phyloP scores from a whole-genome alignment of 2,113 vertebrate genomes.

The Theristicus caerulescens region DNA sequence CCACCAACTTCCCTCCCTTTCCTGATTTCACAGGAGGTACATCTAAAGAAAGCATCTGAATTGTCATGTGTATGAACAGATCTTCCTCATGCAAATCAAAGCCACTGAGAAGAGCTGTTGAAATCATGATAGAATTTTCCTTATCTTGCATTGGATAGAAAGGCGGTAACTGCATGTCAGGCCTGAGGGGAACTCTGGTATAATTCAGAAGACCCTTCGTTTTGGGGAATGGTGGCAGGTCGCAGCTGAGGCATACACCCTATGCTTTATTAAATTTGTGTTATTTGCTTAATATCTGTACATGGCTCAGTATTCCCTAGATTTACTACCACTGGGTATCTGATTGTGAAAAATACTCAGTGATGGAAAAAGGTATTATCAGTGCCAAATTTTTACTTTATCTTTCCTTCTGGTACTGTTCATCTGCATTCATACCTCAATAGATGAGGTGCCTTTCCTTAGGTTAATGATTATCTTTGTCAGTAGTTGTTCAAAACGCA shows the following conservation, averaged over 20 bases:
- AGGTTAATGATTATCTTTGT: background rate
- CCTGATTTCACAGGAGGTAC: background rate
- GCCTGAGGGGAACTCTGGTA: background rate
- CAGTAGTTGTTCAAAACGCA: background rate
- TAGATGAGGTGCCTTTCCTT: background rate
- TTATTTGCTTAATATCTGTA: background rate
- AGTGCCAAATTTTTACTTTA: background rate
- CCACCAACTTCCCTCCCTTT: background rate
- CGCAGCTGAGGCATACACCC: background rate
- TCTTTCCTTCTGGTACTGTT: background rate
- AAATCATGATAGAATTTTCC: background rate
- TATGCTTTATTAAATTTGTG: background rate
- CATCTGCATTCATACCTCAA: background rate
- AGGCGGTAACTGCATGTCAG: background rate
- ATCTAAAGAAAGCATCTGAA: background rate
- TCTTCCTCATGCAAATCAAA: background rate
- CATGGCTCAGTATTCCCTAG: background rate
- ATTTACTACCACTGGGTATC: background rate
- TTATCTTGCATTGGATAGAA: background rate
- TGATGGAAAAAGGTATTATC: background rate
- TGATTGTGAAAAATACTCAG: slow-evolving; percentile 17
- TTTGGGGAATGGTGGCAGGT: slow-evolving; percentile 10
- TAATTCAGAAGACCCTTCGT: background rate
- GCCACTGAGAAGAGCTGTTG: background rate
- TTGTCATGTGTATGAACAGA: background rate